Conservation (phyloP, 2,113 vertebrate species). For the Clarias magur region DNA sequence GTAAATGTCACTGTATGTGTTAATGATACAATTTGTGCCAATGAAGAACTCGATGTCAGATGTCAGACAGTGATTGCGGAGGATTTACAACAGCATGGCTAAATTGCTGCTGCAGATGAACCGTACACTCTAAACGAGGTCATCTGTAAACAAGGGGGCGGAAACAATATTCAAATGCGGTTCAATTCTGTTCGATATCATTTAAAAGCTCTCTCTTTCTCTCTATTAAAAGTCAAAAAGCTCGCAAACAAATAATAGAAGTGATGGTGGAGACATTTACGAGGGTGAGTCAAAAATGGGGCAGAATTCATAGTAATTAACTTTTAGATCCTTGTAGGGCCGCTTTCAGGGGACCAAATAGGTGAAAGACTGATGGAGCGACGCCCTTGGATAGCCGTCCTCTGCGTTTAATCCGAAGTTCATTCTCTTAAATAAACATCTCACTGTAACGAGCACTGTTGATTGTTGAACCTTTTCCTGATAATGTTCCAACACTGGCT, state of each 20-base stretch:
- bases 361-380: too few relatives aligned
- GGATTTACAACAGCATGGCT: not conserved
- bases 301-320: too few relatives aligned
- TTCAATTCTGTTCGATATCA: not conserved
- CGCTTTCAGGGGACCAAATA: too few relatives aligned
- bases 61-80: not conserved
- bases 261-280: not conserved
- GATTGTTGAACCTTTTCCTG: too few relatives aligned
- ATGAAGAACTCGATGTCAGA: not conserved
- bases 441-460: too few relatives aligned
- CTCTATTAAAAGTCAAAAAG: not conserved
- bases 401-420: too few relatives aligned
- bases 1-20: not conserved
- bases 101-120: not conserved
- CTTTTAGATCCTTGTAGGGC: too few relatives aligned
- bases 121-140: not conserved
- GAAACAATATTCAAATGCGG: not conserved
- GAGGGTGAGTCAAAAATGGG: too few relatives aligned
- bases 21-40: not conserved
- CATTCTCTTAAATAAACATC: too few relatives aligned
- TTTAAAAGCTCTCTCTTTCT: not conserved
- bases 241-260: not conserved
- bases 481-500: too few relatives aligned
- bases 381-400: too few relatives aligned
- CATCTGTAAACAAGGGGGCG: not conserved